A percentile compares a stretch with the other conserved stretches of the same genome.
Evolutionary conservation across 2,113 vertebrate species (phyloP).

Genomic region (Sebastes fasciatus): DNA sequence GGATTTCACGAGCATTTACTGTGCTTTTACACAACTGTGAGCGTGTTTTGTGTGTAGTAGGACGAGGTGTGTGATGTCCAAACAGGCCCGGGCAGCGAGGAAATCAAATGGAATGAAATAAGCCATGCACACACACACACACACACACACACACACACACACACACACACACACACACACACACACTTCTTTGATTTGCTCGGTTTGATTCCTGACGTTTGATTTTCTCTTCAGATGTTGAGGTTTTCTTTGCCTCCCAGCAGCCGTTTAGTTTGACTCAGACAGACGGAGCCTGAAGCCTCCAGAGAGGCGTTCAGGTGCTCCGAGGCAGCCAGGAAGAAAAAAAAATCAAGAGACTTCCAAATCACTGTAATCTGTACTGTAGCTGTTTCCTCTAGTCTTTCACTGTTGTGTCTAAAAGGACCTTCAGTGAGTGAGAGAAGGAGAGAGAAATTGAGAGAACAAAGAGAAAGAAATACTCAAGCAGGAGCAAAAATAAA

Average conservation of each 20-base stretch:
- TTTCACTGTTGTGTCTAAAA: no score
- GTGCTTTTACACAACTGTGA: neutral
- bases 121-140: conserved; percentile 7
- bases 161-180: conserved; percentile 19
- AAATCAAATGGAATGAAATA: conserved; percentile 27
- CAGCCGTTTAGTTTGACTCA: conserved; percentile 31
- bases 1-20: no score
- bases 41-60: neutral
- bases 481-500: no score
- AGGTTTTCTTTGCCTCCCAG: neutral
- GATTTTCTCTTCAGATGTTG: conserved; percentile 17
- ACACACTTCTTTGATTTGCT: conserved; percentile 14
- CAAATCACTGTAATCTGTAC: no score
- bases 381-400: no score
- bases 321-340: neutral
- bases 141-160: conserved; percentile 19
- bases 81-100: neutral
- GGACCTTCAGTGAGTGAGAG: no score
- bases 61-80: conserved; percentile 1
- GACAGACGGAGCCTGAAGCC: conserved; percentile 23
- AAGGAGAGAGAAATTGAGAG: no score
- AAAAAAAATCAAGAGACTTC: neutral
- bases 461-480: no score
- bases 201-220: conserved; percentile 30
- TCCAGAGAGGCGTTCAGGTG: conserved; percentile 22